These are phyloP conservation scores for Hypercompe scribonia DNA, from an alignment of 2,888 invertebrate species.

Conservation along the genomic window DNA sequence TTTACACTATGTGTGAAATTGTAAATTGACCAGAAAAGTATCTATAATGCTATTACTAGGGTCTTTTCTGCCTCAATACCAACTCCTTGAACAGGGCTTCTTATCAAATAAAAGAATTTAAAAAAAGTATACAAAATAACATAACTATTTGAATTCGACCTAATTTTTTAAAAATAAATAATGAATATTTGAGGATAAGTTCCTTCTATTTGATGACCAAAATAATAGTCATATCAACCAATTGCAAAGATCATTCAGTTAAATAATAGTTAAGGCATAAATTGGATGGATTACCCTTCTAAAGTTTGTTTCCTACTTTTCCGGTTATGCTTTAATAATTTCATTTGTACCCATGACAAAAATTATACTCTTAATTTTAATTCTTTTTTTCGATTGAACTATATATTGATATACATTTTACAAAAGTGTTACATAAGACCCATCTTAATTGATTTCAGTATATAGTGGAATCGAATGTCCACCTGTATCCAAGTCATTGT, in stretches of 20 bases:
- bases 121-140: no score
- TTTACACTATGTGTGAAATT: background rate
- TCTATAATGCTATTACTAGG: background rate
- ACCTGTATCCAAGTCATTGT: background rate
- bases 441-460: background rate
- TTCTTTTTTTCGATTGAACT: background rate
- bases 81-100: background rate
- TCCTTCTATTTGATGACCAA: no score
- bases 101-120: background rate
- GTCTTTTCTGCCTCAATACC: background rate
- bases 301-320: background rate
- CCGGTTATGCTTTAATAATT: background rate
- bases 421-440: background rate
- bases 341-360: constrained; percentile 9
- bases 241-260: background rate
- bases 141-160: no score
- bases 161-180: no score
- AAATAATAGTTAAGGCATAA: background rate
- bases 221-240: no score
- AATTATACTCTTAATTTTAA: background rate
- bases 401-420: background rate
- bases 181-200: no score
- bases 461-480: background rate
- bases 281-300: background rate
- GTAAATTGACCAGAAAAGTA: background rate